A percentile compares a stretch with the other conserved stretches of the same genome.
Evolutionary conservation across 2,888 invertebrate species (phyloP).

Genomic region (Chloroclysta siterata): DNA sequence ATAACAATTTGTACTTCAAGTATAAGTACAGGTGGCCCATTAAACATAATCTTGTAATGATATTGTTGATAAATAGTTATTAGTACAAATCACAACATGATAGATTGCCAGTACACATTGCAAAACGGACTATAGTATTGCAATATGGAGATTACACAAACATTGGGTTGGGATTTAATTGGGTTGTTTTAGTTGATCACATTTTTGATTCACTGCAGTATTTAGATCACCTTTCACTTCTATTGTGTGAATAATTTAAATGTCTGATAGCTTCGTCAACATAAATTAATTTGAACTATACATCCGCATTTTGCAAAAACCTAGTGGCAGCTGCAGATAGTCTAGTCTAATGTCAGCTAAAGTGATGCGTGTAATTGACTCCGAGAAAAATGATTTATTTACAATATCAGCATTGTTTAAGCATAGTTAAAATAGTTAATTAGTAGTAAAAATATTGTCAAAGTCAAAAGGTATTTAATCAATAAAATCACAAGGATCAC

Average conservation of each 20-base stretch:
- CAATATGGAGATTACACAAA: slow-evolving; percentile 73
- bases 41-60: slow-evolving; percentile 50
- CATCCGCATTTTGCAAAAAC: background rate
- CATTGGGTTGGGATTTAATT: slow-evolving; percentile 78
- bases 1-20: background rate
- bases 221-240: slow-evolving; percentile 71
- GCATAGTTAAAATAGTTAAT: too few species aligned
- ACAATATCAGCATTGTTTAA: too few species aligned
- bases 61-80: slow-evolving; percentile 68
- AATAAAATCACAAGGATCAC: too few species aligned
- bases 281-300: background rate
- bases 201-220: slow-evolving; percentile 69
- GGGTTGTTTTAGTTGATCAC: slow-evolving; percentile 73
- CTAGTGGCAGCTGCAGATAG: background rate
- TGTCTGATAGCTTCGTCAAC: slow-evolving; percentile 11
- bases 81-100: slow-evolving; percentile 65
- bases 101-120: slow-evolving; percentile 66
- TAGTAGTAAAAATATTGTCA: too few species aligned
- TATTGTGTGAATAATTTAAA: slow-evolving; percentile 61
- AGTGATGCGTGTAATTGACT: too few species aligned
- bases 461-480: too few species aligned
- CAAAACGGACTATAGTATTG: slow-evolving; percentile 65
- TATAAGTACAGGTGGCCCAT: background rate
- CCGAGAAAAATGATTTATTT: too few species aligned
- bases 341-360: too few species aligned